Percentiles rank a stretch among this genome's conserved stretches.
phyloP scores from a whole-genome alignment of 2,797 vertebrate species.

The Chanos chanos region DNA sequence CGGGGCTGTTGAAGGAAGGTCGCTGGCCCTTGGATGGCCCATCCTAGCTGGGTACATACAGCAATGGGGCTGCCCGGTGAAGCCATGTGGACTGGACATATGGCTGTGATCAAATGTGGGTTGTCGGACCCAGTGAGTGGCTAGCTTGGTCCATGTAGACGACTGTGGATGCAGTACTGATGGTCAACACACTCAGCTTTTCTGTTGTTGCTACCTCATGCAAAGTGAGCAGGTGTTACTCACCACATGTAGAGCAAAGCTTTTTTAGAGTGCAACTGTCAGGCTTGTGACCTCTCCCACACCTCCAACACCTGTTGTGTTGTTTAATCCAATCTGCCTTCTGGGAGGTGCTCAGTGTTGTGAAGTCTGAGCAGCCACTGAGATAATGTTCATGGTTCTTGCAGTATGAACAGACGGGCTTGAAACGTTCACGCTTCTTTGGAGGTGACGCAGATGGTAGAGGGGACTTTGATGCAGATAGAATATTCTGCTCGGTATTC shows the following conservation, averaged over 20 bases:
- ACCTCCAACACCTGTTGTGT: constrained; percentile 11
- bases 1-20: background rate
- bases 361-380: constrained; percentile 7
- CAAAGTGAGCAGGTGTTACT: constrained; percentile 9
- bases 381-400: constrained; percentile 21
- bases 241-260: constrained; percentile 5
- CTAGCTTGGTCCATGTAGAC: constrained; percentile 4
- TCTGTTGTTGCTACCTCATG: background rate
- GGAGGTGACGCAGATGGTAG: no score
- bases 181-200: constrained; percentile 1
- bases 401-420: constrained; percentile 11
- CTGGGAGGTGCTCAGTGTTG: background rate
- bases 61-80: background rate
- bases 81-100: background rate
- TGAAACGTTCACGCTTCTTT: background rate
- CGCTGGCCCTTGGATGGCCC: constrained; percentile 1
- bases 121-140: constrained; percentile 12
- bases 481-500: background rate
- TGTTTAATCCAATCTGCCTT: constrained; percentile 13
- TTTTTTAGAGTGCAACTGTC: constrained; percentile 24
- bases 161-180: background rate
- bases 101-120: constrained; percentile 10
- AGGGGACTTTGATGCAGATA: constrained; percentile 30
- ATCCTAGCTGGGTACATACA: background rate
- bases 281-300: constrained; percentile 5